Evolutionary conservation across 2,888 invertebrate genomes (phyloP).

Genomic region (Carterocephalus palaemon): DNA sequence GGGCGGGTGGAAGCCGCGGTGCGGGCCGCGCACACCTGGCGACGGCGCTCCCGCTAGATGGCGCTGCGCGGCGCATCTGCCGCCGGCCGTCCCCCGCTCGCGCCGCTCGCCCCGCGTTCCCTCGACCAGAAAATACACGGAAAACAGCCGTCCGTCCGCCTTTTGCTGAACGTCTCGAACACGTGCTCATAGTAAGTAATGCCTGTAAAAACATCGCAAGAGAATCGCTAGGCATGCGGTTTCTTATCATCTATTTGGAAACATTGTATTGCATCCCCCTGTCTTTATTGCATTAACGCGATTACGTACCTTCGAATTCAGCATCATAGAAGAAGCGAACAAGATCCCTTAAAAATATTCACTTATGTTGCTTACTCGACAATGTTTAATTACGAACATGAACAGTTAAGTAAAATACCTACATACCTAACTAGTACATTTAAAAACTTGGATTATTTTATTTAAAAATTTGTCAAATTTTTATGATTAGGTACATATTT

Average conservation of each 20-base stretch:
- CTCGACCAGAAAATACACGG: conserved; percentile 72
- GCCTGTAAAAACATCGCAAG: conserved; percentile 57
- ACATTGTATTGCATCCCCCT: conserved; percentile 6
- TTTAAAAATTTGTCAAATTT: too few species aligned
- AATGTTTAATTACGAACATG: too few species aligned
- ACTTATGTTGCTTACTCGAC: too few species aligned
- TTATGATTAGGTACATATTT: too few species aligned
- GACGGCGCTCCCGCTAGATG: conserved; percentile 64
- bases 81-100: conserved; percentile 44
- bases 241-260: conserved; percentile 39
- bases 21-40: conserved; percentile 70
- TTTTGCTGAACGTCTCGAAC: conserved; percentile 54
- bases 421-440: too few species aligned
- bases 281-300: too few species aligned
- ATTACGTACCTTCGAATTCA: too few species aligned
- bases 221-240: conserved; percentile 50
- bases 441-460: too few species aligned
- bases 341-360: too few species aligned
- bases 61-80: conserved; percentile 77
- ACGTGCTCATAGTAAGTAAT: conserved; percentile 61
- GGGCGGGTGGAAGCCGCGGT: conserved; percentile 70
- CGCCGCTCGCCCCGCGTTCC: conserved; percentile 36
- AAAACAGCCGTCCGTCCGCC: conserved; percentile 63
- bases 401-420: too few species aligned
- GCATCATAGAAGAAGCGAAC: too few species aligned